Evolutionary conservation across 2,888 invertebrate genomes (phyloP).

Genomic region (Ophion obscuratus): DNA sequence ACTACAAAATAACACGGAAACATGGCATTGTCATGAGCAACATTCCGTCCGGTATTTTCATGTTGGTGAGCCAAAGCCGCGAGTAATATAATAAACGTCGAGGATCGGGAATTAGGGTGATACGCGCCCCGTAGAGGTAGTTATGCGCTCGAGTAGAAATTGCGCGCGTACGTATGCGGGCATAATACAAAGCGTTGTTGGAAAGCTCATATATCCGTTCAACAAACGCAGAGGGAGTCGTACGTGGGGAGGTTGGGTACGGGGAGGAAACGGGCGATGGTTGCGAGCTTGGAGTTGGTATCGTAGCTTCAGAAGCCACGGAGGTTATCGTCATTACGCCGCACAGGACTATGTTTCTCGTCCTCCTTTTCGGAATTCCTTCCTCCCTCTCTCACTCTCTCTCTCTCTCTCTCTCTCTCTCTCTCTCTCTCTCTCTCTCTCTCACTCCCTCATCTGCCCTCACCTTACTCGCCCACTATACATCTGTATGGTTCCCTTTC

Average conservation of each 20-base stretch:
- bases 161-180: conserved; percentile 37
- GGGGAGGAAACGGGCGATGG: conserved; percentile 38
- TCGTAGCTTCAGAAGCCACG: conserved; percentile 77
- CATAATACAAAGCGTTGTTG: conserved; percentile 47
- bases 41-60: too few species aligned
- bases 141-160: conserved; percentile 33
- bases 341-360: conserved; percentile 73
- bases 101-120: conserved; percentile 29
- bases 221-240: conserved; percentile 22
- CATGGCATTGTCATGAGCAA: too few species aligned
- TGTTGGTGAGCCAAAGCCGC: too few species aligned
- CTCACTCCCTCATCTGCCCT: too few species aligned
- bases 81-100: conserved; percentile 47
- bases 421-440: too few species aligned
- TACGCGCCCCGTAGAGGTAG: conserved; percentile 6
- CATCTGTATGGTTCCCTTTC: not conserved
- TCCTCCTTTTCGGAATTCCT: conserved; percentile 54
- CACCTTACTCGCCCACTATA: too few species aligned
- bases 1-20: too few species aligned
- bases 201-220: conserved; percentile 29
- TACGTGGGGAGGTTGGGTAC: conserved; percentile 22
- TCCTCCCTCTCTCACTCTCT: conserved; percentile 31
- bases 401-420: not conserved
- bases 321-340: conserved; percentile 81
- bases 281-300: conserved; percentile 65